phyloP scores from a whole-genome alignment of 2,888 invertebrate genomes.

The Baronia brevicornis region DNA sequence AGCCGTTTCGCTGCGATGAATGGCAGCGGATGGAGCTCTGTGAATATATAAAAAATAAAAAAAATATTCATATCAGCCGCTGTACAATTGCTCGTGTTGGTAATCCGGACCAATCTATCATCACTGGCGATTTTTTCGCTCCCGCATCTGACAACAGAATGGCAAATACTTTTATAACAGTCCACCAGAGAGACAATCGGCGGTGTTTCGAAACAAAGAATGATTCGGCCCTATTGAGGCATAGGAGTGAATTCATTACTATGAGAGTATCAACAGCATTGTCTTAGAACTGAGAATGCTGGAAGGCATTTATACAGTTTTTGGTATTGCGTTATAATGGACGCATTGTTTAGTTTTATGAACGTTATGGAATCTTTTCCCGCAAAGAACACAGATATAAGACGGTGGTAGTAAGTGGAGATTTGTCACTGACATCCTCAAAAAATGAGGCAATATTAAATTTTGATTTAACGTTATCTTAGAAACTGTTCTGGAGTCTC shows the following conservation, averaged over 20 bases:
- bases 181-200: constrained; percentile 13
- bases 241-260: constrained; percentile 13
- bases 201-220: constrained; percentile 13
- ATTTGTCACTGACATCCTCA: not conserved
- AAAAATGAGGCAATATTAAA: too few species aligned
- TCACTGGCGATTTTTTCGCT: constrained; percentile 8
- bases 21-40: too few species aligned
- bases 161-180: constrained; percentile 9
- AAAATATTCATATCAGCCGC: not conserved
- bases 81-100: not conserved
- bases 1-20: too few species aligned
- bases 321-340: constrained; percentile 21
- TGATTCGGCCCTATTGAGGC: constrained; percentile 13
- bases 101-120: constrained; percentile 10
- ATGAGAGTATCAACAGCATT: constrained; percentile 13
- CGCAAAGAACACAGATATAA: too few species aligned
- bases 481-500: too few species aligned
- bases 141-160: constrained; percentile 14
- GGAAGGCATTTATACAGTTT: constrained; percentile 19
- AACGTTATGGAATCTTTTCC: constrained; percentile 1
- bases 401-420: not conserved
- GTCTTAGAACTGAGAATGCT: constrained; percentile 10
- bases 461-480: too few species aligned
- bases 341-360: constrained; percentile 18
- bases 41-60: too few species aligned